These are phyloP conservation scores for Megaleporinus macrocephalus DNA, from an alignment of 2,113 vertebrate genomes.

Conservation along the genomic window DNA sequence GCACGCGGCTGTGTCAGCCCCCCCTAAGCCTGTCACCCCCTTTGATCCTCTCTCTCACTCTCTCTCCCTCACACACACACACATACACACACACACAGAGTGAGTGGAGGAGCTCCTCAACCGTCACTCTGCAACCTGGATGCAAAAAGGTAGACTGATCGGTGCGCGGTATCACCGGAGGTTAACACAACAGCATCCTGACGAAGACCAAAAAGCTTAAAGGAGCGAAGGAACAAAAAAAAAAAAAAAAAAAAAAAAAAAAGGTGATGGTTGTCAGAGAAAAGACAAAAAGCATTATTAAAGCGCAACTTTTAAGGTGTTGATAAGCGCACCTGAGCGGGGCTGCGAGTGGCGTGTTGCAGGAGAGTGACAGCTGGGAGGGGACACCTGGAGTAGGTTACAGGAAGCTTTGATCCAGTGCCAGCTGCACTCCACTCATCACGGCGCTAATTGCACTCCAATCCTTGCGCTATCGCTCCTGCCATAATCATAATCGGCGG, in stretches of 20 bases:
- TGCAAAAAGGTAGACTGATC: constrained; percentile 77
- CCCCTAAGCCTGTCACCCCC: constrained; percentile 82
- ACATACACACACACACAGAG: constrained; percentile 44
- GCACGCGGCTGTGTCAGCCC: constrained; percentile 90
- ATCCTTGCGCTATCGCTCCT: constrained; percentile 13
- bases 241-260: not conserved
- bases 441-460: not conserved
- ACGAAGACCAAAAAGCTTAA: constrained; percentile 32
- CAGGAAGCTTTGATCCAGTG: constrained; percentile 22
- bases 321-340: constrained; percentile 15
- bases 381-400: constrained; percentile 45
- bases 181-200: constrained; percentile 80
- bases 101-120: constrained; percentile 17
- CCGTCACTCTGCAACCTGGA: constrained; percentile 80
- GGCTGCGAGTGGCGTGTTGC: not conserved
- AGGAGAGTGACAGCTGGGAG: constrained; percentile 39
- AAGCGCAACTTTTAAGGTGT: constrained; percentile 37
- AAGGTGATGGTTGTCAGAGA: constrained; percentile 12
- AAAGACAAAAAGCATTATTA: constrained; percentile 32
- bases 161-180: constrained; percentile 39
- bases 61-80: constrained; percentile 43
- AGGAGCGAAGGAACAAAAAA: not conserved
- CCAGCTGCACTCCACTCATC: constrained; percentile 18
- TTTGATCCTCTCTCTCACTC: constrained; percentile 90
- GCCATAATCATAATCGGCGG: constrained; percentile 35